phyloP scores from a whole-genome alignment of 2,797 vertebrate species.

The Coracias cyanogaster region DNA sequence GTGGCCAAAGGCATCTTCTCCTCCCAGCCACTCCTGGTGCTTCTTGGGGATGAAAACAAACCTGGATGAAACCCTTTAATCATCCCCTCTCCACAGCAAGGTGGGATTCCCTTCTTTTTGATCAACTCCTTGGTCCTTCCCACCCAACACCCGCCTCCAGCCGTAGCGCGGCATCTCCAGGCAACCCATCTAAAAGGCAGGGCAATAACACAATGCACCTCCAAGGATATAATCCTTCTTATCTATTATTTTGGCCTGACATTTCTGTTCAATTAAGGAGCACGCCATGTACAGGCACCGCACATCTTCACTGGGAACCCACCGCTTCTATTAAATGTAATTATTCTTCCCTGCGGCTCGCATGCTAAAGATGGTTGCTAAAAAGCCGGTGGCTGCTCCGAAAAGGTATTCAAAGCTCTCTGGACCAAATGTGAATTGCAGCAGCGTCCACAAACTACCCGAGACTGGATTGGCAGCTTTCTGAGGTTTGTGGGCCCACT shows the following conservation, averaged over 20 bases:
- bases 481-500: not conserved
- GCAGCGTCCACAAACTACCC: not conserved
- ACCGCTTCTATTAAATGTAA: conserved; percentile 14
- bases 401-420: not conserved
- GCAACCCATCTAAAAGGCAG: not conserved
- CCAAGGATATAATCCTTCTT: conserved; percentile 19
- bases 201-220: not conserved
- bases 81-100: not conserved
- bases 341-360: conserved; percentile 47
- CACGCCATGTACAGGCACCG: not conserved
- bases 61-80: not conserved
- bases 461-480: not conserved
- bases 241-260: conserved; percentile 28
- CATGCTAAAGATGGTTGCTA: not conserved
- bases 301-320: conserved; percentile 38
- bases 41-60: not conserved
- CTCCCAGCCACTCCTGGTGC: not conserved
- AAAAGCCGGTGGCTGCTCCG: not conserved
- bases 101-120: not conserved
- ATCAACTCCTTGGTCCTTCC: not conserved
- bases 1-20: not conserved
- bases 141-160: not conserved
- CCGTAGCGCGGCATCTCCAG: not conserved
- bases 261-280: conserved; percentile 59
- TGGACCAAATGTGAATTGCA: fast-evolving